Evolutionary conservation across 2,113 vertebrate genomes (phyloP).

Genomic region (Callospermophilus lateralis): DNA sequence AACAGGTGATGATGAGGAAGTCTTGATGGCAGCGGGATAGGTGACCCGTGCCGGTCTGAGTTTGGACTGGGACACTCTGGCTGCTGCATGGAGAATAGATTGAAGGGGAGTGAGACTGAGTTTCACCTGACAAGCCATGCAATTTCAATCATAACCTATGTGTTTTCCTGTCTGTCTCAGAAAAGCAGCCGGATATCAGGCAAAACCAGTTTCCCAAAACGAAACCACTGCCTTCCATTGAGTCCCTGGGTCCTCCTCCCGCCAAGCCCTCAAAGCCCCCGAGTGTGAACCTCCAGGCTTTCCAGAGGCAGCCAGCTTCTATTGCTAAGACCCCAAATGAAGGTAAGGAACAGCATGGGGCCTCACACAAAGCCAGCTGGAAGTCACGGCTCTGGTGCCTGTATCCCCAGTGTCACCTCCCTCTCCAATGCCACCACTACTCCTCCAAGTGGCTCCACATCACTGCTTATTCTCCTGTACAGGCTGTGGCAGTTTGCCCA

Average conservation of each 20-base stretch:
- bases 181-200: background rate
- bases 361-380: fast-evolving
- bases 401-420: background rate
- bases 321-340: conserved; percentile 17
- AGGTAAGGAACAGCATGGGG: conserved; percentile 56
- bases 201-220: conserved; percentile 79
- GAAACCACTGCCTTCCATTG: conserved; percentile 82
- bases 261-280: conserved; percentile 87
- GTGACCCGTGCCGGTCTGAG: background rate
- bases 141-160: background rate
- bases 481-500: background rate
- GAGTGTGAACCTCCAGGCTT: conserved; percentile 76
- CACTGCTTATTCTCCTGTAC: background rate
- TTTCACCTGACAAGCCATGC: background rate
- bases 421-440: fast-evolving
- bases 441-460: background rate
- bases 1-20: background rate
- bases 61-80: background rate
- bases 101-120: background rate
- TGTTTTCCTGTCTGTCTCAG: conserved; percentile 47
- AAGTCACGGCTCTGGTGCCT: fast-evolving
- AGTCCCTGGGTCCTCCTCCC: conserved; percentile 84
- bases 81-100: background rate
- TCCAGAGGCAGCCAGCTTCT: background rate
- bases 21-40: background rate